These are phyloP conservation scores for Calameuta filiformis DNA, from an alignment of 2,888 invertebrate genomes.

Conservation along the genomic window DNA sequence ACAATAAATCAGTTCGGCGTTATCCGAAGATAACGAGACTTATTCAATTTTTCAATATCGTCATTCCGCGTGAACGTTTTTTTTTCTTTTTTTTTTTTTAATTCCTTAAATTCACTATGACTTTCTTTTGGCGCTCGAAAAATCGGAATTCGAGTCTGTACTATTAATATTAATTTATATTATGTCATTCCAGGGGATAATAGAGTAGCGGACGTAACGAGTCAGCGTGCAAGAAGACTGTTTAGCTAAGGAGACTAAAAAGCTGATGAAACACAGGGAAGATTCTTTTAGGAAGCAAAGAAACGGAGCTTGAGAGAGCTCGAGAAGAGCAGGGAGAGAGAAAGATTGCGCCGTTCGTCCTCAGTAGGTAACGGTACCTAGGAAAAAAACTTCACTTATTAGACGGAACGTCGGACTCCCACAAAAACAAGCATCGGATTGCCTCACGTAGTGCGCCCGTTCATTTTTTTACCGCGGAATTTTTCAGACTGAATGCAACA, in stretches of 20 bases:
- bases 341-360: conserved; percentile 1
- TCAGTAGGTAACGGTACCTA: conserved; percentile 1
- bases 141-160: background rate
- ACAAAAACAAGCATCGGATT: conserved; percentile 47
- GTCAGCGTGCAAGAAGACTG: background rate
- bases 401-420: conserved; percentile 42
- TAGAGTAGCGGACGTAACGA: no score
- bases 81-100: background rate
- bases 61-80: background rate
- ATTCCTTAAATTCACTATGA: background rate
- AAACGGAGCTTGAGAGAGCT: background rate
- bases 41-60: background rate
- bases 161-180: background rate
- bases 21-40: background rate
- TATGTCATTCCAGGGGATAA: background rate
- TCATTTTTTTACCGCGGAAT: conserved; percentile 13
- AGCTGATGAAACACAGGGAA: background rate
- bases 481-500: conserved; percentile 18
- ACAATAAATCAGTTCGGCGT: background rate
- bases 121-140: background rate
- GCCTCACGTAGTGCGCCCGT: conserved; percentile 39
- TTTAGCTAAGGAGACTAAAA: background rate
- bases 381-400: conserved; percentile 44
- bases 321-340: background rate
- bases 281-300: background rate